phyloP scores from a whole-genome alignment of 2,888 invertebrate genomes.

The Calameuta idolon region DNA sequence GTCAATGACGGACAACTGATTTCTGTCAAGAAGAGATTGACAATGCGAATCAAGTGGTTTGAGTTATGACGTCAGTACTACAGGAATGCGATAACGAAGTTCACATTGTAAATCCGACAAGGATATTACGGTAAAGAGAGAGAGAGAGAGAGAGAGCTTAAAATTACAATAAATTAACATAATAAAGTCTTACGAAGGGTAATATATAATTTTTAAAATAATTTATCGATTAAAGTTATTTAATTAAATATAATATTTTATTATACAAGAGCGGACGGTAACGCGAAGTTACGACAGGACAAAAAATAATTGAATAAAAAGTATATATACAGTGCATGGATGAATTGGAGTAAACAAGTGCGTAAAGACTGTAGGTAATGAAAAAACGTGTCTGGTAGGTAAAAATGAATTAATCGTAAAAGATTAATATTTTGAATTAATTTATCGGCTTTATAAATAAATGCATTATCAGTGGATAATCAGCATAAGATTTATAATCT shows the following conservation, averaged over 20 bases:
- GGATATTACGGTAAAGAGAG: background rate
- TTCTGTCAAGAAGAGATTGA: background rate
- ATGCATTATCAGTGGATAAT: background rate
- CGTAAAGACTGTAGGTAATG: no score
- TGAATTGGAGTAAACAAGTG: no score
- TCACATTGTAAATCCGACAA: background rate
- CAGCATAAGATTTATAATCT: background rate
- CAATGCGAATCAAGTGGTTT: background rate
- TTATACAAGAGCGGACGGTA: no score
- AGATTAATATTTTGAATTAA: background rate
- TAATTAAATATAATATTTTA: no score
- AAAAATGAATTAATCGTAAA: background rate
- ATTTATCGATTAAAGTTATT: background rate
- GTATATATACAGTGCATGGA: no score
- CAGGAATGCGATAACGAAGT: background rate
- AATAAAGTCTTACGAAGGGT: background rate
- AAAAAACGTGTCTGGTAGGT: background rate
- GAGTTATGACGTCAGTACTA: background rate
- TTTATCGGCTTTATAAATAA: background rate
- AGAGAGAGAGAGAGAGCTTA: background rate
- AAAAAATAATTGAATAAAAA: no score
- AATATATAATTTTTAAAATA: no score
- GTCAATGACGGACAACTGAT: no score
- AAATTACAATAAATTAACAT: background rate
- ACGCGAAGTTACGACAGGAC: no score